Conservation (phyloP, 2,113 vertebrate genomes). For the Oreochromis niloticus region DNA sequence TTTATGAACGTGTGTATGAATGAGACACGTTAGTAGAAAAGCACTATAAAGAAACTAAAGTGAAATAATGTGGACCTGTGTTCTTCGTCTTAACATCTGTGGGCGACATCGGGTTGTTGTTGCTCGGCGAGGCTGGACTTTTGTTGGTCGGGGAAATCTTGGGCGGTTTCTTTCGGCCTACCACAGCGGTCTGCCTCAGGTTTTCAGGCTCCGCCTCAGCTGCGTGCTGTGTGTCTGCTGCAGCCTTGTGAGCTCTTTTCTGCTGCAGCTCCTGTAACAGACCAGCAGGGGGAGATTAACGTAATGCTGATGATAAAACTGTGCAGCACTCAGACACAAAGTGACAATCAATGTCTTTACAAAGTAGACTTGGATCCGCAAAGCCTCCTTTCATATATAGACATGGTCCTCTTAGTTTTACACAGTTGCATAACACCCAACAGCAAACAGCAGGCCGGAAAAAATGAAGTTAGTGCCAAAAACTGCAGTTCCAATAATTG, state of each 20-base stretch:
- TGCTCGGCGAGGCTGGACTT: neutral
- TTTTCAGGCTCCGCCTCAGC: slow-evolving; percentile 55
- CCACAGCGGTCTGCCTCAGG: slow-evolving; percentile 48
- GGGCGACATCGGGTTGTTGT: slow-evolving; percentile 6
- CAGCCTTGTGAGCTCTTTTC: slow-evolving; percentile 75
- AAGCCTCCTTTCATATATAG: neutral
- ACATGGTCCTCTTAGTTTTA: neutral
- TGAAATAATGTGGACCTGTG: slow-evolving; percentile 57
- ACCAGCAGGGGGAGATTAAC: slow-evolving; percentile 30
- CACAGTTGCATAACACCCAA: neutral
- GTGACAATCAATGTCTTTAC: fast-evolving
- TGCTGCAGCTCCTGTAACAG: slow-evolving; percentile 82
- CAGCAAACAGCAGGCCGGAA: fast-evolving
- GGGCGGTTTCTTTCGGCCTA: slow-evolving; percentile 55
- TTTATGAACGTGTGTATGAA: neutral
- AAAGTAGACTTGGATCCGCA: neutral
- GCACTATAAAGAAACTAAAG: neutral
- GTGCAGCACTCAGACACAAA: neutral
- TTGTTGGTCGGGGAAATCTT: slow-evolving; percentile 38
- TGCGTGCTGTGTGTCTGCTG: slow-evolving; percentile 18
- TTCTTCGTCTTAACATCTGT: slow-evolving; percentile 78
- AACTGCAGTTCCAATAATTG: neutral
- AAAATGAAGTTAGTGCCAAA: neutral
- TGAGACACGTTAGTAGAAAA: neutral
- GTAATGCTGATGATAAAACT: neutral